A percentile compares a stretch with the other conserved stretches of the same genome.
Evolutionary conservation across 1,140 invertebrate species (phyloP).

Genomic region (Ips nitidus): DNA sequence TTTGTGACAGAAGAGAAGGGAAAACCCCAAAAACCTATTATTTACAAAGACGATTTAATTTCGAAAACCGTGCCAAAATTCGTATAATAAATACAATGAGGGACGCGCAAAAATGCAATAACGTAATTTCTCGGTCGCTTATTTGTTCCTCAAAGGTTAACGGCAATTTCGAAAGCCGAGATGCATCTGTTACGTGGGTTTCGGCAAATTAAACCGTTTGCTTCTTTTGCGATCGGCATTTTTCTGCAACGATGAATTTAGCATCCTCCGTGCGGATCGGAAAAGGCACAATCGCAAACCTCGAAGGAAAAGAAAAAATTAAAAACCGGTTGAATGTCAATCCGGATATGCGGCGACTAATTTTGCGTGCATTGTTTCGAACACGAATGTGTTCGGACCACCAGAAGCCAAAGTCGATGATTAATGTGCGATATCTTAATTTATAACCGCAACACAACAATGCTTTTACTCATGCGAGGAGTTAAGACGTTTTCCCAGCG

Average conservation of each 20-base stretch:
- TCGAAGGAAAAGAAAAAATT: background rate
- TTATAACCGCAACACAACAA: no score
- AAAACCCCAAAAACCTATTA: no score
- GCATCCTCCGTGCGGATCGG: background rate
- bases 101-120: constrained; percentile 2
- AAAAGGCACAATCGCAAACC: background rate
- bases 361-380: no score
- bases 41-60: background rate
- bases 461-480: no score
- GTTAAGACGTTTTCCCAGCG: no score
- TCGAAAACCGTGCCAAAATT: constrained; percentile 7
- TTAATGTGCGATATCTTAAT: no score
- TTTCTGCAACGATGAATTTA: background rate
- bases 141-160: background rate
- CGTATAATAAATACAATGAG: background rate
- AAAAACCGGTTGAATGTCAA: no score
- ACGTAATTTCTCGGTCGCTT: constrained; percentile 7
- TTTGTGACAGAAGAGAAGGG: no score
- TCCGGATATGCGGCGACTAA: no score
- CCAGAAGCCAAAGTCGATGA: no score
- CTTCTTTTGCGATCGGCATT: constrained; percentile 4
- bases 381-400: no score
- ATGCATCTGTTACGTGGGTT: constrained; percentile 10
- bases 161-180: constrained; percentile 16
- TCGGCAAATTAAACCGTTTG: constrained; percentile 15